Percentiles rank a stretch among this genome's conserved stretches.
Evolutionary conservation across 2,888 invertebrate genomes (phyloP).

Genomic region (Candidula unifasciata): DNA sequence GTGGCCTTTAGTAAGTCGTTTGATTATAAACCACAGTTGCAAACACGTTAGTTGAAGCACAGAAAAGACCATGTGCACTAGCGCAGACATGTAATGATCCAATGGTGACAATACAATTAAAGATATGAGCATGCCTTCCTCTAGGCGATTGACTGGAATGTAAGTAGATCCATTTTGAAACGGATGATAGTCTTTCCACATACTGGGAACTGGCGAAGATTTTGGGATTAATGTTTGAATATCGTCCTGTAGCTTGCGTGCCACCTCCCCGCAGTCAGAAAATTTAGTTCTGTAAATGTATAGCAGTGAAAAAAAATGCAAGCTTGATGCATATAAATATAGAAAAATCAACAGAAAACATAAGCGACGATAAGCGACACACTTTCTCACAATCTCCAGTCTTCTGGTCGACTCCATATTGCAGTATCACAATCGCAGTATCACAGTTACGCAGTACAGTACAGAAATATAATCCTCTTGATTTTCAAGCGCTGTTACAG

Average conservation of each 20-base stretch:
- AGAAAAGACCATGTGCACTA: not conserved
- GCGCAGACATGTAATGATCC: not conserved
- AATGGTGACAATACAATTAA: not conserved
- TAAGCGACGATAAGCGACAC: too few species aligned
- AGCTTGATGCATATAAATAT: too few species aligned
- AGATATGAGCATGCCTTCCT: not conserved
- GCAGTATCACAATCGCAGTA: too few species aligned
- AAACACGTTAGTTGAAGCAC: not conserved
- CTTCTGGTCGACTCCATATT: too few species aligned
- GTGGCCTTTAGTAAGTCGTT: not conserved
- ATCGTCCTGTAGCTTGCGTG: not conserved
- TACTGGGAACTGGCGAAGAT: not conserved
- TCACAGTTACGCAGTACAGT: too few species aligned
- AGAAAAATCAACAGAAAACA: too few species aligned
- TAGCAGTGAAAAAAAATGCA: too few species aligned
- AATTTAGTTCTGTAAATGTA: too few species aligned
- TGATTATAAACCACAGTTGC: not conserved
- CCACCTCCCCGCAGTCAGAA: not conserved
- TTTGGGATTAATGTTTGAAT: not conserved
- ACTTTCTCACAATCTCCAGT: too few species aligned
- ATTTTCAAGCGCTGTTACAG: too few species aligned
- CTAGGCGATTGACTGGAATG: not conserved
- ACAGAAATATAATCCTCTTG: too few species aligned
- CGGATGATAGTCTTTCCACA: not conserved
- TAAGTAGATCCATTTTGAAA: not conserved